Conservation (phyloP, 2,797 vertebrate genomes). For the Liasis olivaceus region DNA sequence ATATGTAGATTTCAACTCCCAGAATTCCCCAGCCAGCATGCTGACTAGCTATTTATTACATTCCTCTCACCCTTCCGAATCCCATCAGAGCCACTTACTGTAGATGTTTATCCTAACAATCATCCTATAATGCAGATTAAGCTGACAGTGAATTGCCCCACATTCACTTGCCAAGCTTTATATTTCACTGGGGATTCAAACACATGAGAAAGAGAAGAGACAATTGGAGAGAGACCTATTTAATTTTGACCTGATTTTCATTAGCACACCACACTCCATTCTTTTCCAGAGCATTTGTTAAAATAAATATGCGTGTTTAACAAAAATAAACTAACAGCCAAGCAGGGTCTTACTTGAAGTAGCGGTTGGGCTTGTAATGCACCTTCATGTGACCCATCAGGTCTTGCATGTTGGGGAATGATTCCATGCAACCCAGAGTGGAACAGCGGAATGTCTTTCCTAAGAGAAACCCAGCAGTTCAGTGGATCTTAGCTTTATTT, state of each 20-base stretch:
- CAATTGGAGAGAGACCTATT: background rate
- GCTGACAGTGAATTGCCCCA: background rate
- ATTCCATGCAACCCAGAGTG: conserved; percentile 78
- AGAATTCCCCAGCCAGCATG: background rate
- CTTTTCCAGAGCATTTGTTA: background rate
- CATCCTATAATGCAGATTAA: background rate
- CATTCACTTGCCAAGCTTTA: background rate
- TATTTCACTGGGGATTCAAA: background rate
- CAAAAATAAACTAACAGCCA: background rate
- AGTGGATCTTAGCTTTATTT: background rate
- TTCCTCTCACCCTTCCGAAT: background rate
- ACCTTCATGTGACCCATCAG: conserved; percentile 90
- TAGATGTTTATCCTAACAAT: background rate
- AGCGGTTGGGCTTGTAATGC: conserved; percentile 94
- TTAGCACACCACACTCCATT: background rate
- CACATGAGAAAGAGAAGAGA: background rate
- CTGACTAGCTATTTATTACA: background rate
- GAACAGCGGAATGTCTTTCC: conserved; percentile 89
- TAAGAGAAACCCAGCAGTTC: conserved; percentile 51
- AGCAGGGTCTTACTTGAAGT: conserved; percentile 85
- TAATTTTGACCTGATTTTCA: background rate
- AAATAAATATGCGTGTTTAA: background rate
- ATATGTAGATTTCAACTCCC: background rate
- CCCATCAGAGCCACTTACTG: background rate
- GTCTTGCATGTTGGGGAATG: conserved; percentile 90